Evolutionary conservation across 2,888 invertebrate genomes (phyloP), one percentile per base, ranked within the genome.

Genomic region (Drosophila cognata): DNA sequence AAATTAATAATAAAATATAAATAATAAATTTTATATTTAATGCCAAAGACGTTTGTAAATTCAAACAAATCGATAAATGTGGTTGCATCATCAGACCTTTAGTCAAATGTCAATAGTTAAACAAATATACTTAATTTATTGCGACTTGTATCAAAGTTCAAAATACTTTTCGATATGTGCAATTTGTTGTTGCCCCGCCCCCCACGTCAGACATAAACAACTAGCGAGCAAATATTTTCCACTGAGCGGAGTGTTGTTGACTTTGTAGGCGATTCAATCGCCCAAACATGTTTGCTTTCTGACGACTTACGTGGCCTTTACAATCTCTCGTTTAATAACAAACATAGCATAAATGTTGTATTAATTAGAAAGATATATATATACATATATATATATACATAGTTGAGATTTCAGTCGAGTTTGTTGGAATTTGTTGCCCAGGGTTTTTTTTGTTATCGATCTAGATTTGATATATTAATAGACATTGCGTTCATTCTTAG

Each of bases 401-500:
- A 41, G 41, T 21, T 41, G n/a, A 11, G 0, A 10, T 38, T n/a
- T 8, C n/a, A n/a, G 10, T 38, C n/a, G 8, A 8, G n/a, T 8
- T 8, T 4, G 38, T 43, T 41, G 0, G 10, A 7, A 16, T 43
- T 51, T 67, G 73, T 73, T 56, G 63, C 60, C 33, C 21, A 64
- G 74, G 74, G 71, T 66, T 46, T 2, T 66, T 46, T 2, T 10
- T 2, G 16, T 16, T 35, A 31, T 33, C 13, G 21, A 50, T 16
- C 25, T 31, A 4, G 1, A 51, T 13, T 18, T 29, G 21, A 43
- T 16, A 16, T 35, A 41, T 50, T 21, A 11, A 48, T 61, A 29
- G 25, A 16, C 1, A 41, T 16, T 57, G 31, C 13, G 18, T 51
- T 43, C 21, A 21, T 48, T 31, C 59, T 10, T 56, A 92, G 92